These are phyloP conservation scores for Porphyrio hochstetteri DNA, from an alignment of 2,113 vertebrate genomes.

Conservation along the genomic window DNA sequence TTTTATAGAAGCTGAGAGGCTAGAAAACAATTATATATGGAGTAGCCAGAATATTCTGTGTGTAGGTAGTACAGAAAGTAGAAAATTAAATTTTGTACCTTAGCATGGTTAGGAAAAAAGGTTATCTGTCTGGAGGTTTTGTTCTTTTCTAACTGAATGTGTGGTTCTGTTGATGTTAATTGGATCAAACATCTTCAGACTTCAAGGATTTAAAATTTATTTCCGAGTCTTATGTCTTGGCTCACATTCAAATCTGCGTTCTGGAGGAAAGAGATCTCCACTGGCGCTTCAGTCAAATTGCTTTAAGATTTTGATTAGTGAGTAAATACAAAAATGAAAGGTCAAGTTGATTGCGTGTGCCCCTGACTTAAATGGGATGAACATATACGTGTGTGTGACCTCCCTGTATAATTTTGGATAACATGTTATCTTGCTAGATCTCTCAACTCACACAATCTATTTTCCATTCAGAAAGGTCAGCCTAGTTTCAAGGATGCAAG, in stretches of 20 bases:
- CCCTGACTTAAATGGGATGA: not conserved
- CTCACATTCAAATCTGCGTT: not conserved
- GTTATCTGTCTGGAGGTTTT: not conserved
- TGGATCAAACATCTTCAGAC: not conserved
- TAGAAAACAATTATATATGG: not conserved
- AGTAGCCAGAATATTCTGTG: not conserved
- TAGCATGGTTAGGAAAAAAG: not conserved
- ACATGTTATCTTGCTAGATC: not conserved
- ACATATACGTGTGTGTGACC: not conserved
- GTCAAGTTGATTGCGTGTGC: not conserved
- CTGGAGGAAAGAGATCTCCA: not conserved
- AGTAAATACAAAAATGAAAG: slow-evolving; percentile 15
- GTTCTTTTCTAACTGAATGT: not conserved
- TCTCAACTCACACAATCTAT: not conserved
- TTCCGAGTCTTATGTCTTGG: accelerated
- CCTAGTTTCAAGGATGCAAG: not conserved
- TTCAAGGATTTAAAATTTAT: not conserved
- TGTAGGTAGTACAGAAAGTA: not conserved
- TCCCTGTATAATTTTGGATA: not conserved
- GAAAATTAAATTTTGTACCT: not conserved
- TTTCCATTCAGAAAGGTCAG: slow-evolving; percentile 35
- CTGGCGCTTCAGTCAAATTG: not conserved
- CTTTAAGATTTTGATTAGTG: not conserved
- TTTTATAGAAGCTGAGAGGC: not conserved
- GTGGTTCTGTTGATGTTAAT: not conserved